Evolutionary conservation across 2,888 invertebrate genomes (phyloP).

Genomic region (Cheilosia soror): DNA sequence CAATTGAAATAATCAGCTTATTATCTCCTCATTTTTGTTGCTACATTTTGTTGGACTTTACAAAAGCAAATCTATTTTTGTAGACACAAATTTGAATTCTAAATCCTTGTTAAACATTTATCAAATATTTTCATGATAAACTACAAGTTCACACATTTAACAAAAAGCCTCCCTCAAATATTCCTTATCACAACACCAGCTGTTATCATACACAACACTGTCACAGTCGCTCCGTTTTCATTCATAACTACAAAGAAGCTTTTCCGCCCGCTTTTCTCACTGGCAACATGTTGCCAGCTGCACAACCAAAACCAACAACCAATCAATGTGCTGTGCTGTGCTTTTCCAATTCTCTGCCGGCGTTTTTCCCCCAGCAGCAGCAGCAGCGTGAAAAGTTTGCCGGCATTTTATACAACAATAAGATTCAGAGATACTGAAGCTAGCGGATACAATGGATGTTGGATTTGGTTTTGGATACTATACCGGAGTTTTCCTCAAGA

Average conservation of each 20-base stretch:
- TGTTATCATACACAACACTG: slow-evolving; percentile 6
- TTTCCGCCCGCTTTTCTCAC: slow-evolving; percentile 6
- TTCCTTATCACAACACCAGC: slow-evolving; percentile 30
- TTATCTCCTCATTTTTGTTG: too few relatives aligned
- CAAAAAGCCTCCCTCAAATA: background rate
- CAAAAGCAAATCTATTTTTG: too few relatives aligned
- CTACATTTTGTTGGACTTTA: too few relatives aligned
- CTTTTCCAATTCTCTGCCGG: slow-evolving; percentile 51
- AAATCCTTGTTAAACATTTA: too few relatives aligned
- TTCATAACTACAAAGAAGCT: slow-evolving; percentile 63
- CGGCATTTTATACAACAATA: slow-evolving; percentile 53
- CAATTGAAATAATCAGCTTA: too few relatives aligned
- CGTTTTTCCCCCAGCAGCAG: slow-evolving; percentile 34
- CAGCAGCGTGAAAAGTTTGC: slow-evolving; percentile 52
- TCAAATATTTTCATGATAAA: too few relatives aligned
- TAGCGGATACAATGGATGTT: slow-evolving; percentile 44
- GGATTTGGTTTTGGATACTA: slow-evolving; percentile 37
- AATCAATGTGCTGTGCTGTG: background rate
- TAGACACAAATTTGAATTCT: too few relatives aligned
- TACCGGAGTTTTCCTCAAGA: slow-evolving; percentile 58
- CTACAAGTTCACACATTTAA: background rate
- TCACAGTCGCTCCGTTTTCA: slow-evolving; percentile 55
- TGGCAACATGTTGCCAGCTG: slow-evolving; percentile 65
- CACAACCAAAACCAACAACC: background rate
- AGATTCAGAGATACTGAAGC: slow-evolving; percentile 40